A percentile compares a stretch with the other conserved stretches of the same genome.
Conservation (phyloP, 2,113 vertebrate genomes). For the Zapus hudsonius region DNA sequence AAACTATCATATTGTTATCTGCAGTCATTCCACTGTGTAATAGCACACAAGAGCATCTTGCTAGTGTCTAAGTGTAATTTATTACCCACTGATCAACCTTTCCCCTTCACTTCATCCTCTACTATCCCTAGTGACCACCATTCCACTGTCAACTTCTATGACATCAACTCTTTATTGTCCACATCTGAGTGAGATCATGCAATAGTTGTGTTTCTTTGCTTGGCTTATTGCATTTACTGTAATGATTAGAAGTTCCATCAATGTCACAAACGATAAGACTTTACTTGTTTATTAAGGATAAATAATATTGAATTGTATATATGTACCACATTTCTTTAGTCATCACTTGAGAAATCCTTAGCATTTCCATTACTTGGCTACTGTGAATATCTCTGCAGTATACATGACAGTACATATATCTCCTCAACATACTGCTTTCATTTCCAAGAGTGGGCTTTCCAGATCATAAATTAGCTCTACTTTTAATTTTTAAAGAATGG, state of each 20-base stretch:
- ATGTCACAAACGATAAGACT: neutral
- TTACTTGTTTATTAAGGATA: neutral
- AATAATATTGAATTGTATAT: neutral
- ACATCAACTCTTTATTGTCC: neutral
- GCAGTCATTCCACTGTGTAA: neutral
- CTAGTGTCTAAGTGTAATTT: neutral
- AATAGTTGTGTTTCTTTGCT: neutral
- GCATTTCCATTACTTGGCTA: neutral
- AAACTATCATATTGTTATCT: neutral
- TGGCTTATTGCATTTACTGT: neutral
- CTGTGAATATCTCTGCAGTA: neutral
- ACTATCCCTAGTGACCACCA: neutral
- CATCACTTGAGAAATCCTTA: neutral
- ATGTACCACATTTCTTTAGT: neutral
- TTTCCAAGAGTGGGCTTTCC: neutral
- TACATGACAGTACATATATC: neutral
- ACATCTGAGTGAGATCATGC: neutral
- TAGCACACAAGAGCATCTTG: neutral
- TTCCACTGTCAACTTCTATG: neutral
- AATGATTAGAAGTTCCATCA: neutral
- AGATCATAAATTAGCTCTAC: neutral
- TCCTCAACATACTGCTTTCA: neutral
- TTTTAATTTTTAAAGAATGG: neutral
- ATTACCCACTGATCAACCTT: neutral
- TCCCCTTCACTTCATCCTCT: neutral